A percentile compares a stretch with the other conserved stretches of the same genome.
Conservation (phyloP, 2,113 vertebrate genomes). For the Takifugu flavidus region DNA sequence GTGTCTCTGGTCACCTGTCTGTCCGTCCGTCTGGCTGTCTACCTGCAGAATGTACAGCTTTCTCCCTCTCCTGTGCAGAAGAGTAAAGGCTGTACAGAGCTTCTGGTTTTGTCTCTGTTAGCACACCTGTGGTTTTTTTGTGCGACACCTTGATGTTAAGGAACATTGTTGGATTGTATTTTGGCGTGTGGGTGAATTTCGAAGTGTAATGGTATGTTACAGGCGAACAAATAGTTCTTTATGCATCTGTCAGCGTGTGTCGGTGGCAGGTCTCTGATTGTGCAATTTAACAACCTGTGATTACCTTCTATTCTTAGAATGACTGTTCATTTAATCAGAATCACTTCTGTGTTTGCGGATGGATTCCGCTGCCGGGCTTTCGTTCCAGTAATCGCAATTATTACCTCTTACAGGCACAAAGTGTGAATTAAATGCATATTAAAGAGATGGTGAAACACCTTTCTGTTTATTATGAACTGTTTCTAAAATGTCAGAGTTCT, state of each 20-base stretch:
- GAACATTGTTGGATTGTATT: slow-evolving; percentile 20
- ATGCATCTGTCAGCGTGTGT: slow-evolving; percentile 29
- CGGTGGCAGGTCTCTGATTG: slow-evolving; percentile 5
- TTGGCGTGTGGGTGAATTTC: slow-evolving; percentile 38
- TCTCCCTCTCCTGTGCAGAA: background rate
- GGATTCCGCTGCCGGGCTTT: slow-evolving; percentile 35
- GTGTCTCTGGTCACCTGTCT: slow-evolving; percentile 4
- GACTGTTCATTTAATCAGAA: slow-evolving; percentile 26
- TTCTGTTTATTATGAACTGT: background rate
- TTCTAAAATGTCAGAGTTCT: too few relatives aligned
- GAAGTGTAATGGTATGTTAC: slow-evolving; percentile 55
- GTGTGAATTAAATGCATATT: slow-evolving; percentile 31
- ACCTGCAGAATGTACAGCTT: background rate
- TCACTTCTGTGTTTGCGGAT: slow-evolving; percentile 27
- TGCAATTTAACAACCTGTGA: slow-evolving; percentile 40
- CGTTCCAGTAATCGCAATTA: slow-evolving; percentile 11
- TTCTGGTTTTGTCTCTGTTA: slow-evolving; percentile 5
- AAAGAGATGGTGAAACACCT: slow-evolving; percentile 6
- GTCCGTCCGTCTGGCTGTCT: slow-evolving; percentile 4
- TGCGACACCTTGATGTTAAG: slow-evolving; percentile 2
- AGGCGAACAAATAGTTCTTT: slow-evolving; percentile 42
- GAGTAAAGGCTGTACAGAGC: slow-evolving; percentile 12
- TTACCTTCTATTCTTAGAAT: slow-evolving; percentile 53
- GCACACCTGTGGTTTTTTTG: slow-evolving; percentile 18
- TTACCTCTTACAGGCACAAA: slow-evolving; percentile 12